Percentiles rank a stretch among this genome's conserved stretches.
Conservation (phyloP, 92 coral and sea anemone species). For the Zoanthus solanderi region DNA sequence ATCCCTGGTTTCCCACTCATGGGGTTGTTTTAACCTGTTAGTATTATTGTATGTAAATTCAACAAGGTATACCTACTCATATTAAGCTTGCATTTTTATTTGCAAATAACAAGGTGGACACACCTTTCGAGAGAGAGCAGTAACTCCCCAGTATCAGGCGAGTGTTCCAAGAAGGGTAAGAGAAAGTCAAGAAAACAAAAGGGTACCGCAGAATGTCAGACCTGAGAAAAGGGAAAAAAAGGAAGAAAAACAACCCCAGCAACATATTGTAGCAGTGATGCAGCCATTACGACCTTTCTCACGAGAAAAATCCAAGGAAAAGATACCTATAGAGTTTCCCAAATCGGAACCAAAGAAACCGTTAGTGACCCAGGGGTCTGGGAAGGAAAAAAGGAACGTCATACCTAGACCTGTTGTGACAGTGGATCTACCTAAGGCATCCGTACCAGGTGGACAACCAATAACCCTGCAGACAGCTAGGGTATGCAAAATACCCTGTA, state of each 20-base stretch:
- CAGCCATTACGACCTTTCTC: conserved; percentile 30
- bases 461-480: conserved; percentile 70
- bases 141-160: not conserved
- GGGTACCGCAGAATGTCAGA: not conserved
- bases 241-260: not conserved
- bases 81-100: not conserved
- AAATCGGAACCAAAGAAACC: not conserved
- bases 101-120: conserved; percentile 1
- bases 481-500: conserved; percentile 27
- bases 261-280: not conserved
- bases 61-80: not conserved
- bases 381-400: not conserved
- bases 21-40: too few relatives aligned
- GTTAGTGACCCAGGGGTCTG: not conserved
- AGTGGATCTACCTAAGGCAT: conserved; percentile 37
- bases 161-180: conserved; percentile 37
- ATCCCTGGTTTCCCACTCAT: too few relatives aligned
- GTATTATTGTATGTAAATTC: too few relatives aligned
- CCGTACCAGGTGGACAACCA: conserved; percentile 78
- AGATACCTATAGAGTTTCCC: not conserved
- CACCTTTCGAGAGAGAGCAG: not conserved
- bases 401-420: not conserved
- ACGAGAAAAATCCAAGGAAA: not conserved
- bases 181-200: not conserved
- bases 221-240: not conserved